These are phyloP conservation scores for Rhaphigaster nebulosa DNA, from an alignment of 2,888 invertebrate genomes.

Conservation along the genomic window DNA sequence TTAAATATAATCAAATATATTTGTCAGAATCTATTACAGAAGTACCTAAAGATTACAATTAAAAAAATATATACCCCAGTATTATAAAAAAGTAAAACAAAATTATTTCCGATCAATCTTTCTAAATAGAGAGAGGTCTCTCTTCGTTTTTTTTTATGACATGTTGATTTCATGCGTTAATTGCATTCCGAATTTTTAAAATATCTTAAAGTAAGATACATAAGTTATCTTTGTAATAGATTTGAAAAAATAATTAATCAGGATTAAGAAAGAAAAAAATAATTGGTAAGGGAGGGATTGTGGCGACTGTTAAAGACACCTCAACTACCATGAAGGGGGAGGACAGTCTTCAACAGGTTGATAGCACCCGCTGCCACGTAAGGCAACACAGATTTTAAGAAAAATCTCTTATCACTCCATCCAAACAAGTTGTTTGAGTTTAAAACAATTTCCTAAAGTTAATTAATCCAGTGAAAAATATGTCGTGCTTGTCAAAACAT, in stretches of 20 bases:
- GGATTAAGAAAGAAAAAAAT: not conserved
- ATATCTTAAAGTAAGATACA: not conserved
- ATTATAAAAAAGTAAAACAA: too few species aligned
- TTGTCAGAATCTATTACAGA: too few species aligned
- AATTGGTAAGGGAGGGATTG: not conserved
- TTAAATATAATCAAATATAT: too few species aligned
- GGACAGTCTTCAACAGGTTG: slow-evolving; percentile 46
- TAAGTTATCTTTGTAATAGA: not conserved
- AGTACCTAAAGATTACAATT: too few species aligned
- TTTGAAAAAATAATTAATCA: not conserved
- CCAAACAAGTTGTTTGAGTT: not conserved
- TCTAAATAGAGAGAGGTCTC: too few species aligned
- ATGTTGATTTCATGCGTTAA: too few species aligned
- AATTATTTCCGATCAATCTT: too few species aligned
- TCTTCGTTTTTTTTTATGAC: too few species aligned
- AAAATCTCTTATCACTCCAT: not conserved
- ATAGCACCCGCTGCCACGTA: not conserved
- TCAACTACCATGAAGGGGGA: slow-evolving; percentile 5
- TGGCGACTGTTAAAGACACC: not conserved
- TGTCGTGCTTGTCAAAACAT: not conserved
- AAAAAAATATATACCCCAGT: too few species aligned
- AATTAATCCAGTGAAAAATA: not conserved
- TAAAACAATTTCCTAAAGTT: not conserved
- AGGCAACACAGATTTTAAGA: not conserved
- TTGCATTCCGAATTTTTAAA: not conserved